phyloP scores from a whole-genome alignment of 2,888 invertebrate genomes.

The Linhomoeus sp. region DNA sequence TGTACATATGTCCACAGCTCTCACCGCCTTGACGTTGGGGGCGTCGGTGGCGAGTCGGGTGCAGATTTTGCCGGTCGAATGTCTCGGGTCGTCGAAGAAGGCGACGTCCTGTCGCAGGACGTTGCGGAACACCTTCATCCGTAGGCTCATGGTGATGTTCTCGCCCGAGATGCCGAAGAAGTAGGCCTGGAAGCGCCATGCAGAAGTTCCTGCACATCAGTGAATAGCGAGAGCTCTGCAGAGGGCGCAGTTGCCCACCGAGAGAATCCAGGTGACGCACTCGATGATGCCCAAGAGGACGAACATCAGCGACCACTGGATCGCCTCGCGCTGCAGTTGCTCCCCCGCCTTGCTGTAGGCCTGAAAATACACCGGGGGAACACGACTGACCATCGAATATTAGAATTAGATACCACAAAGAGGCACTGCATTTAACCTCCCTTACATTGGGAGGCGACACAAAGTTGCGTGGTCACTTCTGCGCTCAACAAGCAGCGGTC shows the following conservation, averaged over 20 bases:
- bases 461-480: too few species aligned
- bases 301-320: slow-evolving; percentile 33
- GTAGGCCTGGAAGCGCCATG: slow-evolving; percentile 11
- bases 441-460: too few species aligned
- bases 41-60: slow-evolving; percentile 33
- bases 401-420: not conserved
- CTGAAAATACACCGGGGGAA: slow-evolving; percentile 15
- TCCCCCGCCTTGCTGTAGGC: slow-evolving; percentile 29
- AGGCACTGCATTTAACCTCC: too few species aligned
- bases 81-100: slow-evolving; percentile 32
- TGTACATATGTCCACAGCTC: slow-evolving; percentile 11
- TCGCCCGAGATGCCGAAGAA: slow-evolving; percentile 25
- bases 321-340: slow-evolving; percentile 24
- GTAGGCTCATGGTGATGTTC: slow-evolving; percentile 22
- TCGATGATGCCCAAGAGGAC: slow-evolving; percentile 28
- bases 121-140: slow-evolving; percentile 28
- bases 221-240: not conserved
- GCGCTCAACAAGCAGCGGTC: too few species aligned
- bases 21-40: slow-evolving; percentile 32
- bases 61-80: slow-evolving; percentile 31
- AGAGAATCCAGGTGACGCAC: slow-evolving; percentile 25
- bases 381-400: not conserved
- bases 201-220: not conserved
- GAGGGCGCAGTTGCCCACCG: slow-evolving; percentile 11
- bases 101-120: slow-evolving; percentile 30